Evolutionary conservation across 2,797 vertebrate species (phyloP).

Genomic region (Chloroceryle inda): DNA sequence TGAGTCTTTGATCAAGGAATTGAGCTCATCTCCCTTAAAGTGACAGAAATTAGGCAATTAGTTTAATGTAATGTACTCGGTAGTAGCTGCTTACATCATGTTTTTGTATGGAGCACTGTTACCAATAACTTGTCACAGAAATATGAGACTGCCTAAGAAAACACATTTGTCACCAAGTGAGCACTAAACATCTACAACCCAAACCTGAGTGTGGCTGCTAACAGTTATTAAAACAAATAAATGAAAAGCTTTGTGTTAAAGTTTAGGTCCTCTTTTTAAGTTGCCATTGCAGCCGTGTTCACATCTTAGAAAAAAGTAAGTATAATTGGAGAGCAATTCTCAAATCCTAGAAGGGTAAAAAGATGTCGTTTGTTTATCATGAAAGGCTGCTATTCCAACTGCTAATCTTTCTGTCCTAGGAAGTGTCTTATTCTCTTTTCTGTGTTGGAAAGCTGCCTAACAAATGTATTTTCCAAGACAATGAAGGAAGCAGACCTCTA

Average conservation of each 20-base stretch:
- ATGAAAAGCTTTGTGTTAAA: not conserved
- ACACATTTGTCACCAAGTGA: not conserved
- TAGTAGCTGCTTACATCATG: not conserved
- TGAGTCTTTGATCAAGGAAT: not conserved
- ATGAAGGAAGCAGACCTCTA: constrained; percentile 48
- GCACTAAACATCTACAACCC: not conserved
- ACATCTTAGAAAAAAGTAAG: not conserved
- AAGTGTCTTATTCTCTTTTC: constrained; percentile 51
- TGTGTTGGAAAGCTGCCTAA: constrained; percentile 56
- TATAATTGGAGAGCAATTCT: constrained; percentile 13
- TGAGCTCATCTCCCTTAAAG: not conserved
- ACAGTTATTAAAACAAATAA: not conserved
- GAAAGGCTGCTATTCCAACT: constrained; percentile 15
- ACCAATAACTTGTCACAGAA: not conserved
- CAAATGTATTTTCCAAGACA: constrained; percentile 64
- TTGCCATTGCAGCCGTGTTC: not conserved
- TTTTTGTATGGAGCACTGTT: not conserved
- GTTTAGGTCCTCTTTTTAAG: not conserved
- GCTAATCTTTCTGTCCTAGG: constrained; percentile 39
- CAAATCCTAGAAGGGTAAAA: constrained; percentile 6
- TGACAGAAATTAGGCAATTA: not conserved
- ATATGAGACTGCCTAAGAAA: not conserved
- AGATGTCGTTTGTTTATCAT: constrained; percentile 40
- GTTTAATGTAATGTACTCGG: not conserved
- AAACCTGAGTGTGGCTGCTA: not conserved